A percentile compares a stretch with the other conserved stretches of the same genome.
phyloP scores from a whole-genome alignment of 64 coral and sea anemone species.

The Pachyseris speciosa region DNA sequence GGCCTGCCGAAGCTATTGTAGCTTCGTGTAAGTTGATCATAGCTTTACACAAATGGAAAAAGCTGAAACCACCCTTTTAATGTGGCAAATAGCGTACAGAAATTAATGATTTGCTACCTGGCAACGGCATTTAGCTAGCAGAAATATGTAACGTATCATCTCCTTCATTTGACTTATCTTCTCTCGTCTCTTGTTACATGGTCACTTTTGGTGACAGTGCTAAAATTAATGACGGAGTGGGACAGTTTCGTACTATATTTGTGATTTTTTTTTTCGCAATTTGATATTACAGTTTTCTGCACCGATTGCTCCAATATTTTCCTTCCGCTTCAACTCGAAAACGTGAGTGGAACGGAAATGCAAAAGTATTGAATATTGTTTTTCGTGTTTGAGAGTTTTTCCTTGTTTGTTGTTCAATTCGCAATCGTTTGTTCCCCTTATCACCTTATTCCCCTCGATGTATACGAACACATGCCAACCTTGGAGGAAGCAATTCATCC shows the following conservation, averaged over 20 bases:
- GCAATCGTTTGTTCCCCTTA: not conserved
- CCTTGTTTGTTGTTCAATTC: constrained; percentile 5
- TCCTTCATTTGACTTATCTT: not conserved
- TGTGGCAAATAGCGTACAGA: not conserved
- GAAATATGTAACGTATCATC: not conserved
- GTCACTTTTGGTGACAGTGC: not conserved
- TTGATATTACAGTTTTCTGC: no score
- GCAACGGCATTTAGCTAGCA: constrained; percentile 1
- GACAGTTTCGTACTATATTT: no score
- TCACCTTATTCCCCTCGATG: not conserved
- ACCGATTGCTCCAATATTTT: no score
- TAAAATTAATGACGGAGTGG: no score
- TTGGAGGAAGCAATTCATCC: not conserved
- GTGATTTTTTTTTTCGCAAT: no score
- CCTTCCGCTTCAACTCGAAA: no score
- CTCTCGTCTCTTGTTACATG: not conserved
- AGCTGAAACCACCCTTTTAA: not conserved
- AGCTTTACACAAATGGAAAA: not conserved
- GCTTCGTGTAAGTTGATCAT: not conserved
- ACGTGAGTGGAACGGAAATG: no score
- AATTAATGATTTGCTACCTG: not conserved
- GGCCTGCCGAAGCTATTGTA: not conserved
- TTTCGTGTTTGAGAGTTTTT: not conserved
- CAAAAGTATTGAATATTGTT: not conserved
- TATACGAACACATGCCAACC: not conserved